These are phyloP conservation scores for Andinoacara biseriatus DNA, from an alignment of 2,113 vertebrate species.

Conservation along the genomic window DNA sequence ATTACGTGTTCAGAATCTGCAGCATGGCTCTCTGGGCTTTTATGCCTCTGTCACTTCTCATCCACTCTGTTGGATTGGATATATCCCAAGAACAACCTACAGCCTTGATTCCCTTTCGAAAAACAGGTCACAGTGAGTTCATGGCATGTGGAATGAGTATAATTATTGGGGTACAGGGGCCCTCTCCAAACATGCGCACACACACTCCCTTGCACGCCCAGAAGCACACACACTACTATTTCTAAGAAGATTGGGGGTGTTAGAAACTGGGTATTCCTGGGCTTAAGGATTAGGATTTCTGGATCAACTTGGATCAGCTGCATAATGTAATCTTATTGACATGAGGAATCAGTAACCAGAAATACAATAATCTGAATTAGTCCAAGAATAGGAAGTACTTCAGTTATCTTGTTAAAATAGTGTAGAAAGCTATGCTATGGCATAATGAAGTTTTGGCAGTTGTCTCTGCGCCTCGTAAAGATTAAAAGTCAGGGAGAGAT, in stretches of 20 bases:
- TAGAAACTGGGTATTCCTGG: conserved; percentile 54
- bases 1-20: conserved; percentile 81
- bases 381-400: conserved; percentile 24
- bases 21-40: conserved; percentile 75
- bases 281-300: conserved; percentile 70
- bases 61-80: conserved; percentile 77
- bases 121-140: conserved; percentile 79
- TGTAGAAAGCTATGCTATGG: neutral
- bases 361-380: conserved; percentile 68
- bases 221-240: conserved; percentile 13
- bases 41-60: conserved; percentile 80
- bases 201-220: neutral
- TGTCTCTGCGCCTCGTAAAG: neutral
- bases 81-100: conserved; percentile 80
- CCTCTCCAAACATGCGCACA: neutral
- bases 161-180: conserved; percentile 75
- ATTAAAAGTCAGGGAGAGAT: neutral
- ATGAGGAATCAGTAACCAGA: conserved; percentile 63
- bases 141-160: conserved; percentile 73
- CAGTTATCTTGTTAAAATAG: conserved; percentile 49
- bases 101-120: conserved; percentile 66
- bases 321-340: conserved; percentile 74
- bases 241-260: conserved; percentile 69
- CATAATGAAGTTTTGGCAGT: conserved; percentile 16
- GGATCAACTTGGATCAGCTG: conserved; percentile 72